Evolutionary conservation across 2,888 invertebrate genomes (phyloP).

Genomic region (Acholoe squamosa): DNA sequence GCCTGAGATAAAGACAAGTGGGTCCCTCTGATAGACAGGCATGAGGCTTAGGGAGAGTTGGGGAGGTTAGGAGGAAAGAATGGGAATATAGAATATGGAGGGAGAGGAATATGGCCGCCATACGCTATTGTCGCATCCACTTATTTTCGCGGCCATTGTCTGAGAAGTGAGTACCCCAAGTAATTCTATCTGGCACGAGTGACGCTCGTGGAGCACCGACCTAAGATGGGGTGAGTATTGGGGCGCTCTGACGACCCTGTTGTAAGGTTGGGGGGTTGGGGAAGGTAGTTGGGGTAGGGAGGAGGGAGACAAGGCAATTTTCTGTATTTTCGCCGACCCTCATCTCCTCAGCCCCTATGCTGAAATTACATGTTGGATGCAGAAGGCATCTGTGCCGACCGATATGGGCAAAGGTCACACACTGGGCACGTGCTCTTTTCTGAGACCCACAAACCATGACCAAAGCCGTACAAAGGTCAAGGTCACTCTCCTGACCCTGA

Average conservation of each 20-base stretch:
- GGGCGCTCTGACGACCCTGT: constrained; percentile 22
- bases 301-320: constrained; percentile 46
- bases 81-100: background rate
- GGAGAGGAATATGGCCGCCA: background rate
- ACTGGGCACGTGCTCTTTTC: constrained; percentile 35
- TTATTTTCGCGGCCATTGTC: constrained; percentile 50
- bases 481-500: background rate
- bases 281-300: background rate
- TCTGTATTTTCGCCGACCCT: constrained; percentile 11
- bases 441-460: constrained; percentile 19
- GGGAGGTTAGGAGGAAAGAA: background rate
- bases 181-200: constrained; percentile 42
- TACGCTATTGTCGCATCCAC: constrained; percentile 53
- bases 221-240: background rate
- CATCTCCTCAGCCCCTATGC: constrained; percentile 50
- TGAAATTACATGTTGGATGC: constrained; percentile 59
- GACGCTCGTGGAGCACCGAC: background rate
- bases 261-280: background rate
- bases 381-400: constrained; percentile 33
- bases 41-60: background rate
- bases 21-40: constrained; percentile 31
- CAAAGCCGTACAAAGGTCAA: constrained; percentile 38
- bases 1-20: constrained; percentile 58
- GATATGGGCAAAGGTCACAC: constrained; percentile 54
- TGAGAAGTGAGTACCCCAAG: constrained; percentile 52